Evolutionary conservation across 2,888 invertebrate species (phyloP).

Genomic region (Sycophila texana): DNA sequence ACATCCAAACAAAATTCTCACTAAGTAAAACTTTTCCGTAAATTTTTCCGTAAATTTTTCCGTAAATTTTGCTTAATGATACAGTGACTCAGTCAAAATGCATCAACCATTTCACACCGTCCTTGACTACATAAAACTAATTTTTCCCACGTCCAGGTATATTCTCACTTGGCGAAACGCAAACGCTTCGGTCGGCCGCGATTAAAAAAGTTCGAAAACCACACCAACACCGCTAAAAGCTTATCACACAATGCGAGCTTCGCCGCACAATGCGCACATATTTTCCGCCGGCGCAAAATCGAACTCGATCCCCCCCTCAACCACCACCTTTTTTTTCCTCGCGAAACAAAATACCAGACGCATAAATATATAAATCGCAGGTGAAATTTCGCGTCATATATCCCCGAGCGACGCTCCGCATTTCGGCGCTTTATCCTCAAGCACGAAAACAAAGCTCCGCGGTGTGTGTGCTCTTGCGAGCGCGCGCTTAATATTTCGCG

Average conservation of each 20-base stretch:
- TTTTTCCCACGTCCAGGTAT: neutral
- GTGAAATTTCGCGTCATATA: constrained; percentile 26
- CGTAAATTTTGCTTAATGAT: too few relatives aligned
- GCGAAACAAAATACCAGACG: constrained; percentile 28
- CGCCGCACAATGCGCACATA: constrained; percentile 25
- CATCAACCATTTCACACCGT: too few relatives aligned
- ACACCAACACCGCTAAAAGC: constrained; percentile 21
- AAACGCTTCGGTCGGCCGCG: too few relatives aligned
- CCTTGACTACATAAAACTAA: too few relatives aligned
- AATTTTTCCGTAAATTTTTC: too few relatives aligned
- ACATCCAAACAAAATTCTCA: too few relatives aligned
- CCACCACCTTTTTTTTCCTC: neutral
- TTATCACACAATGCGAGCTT: constrained; percentile 20
- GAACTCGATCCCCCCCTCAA: neutral
- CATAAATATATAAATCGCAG: constrained; percentile 32
- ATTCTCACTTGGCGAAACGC: neutral
- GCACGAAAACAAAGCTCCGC: constrained; percentile 36
- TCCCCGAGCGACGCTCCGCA: constrained; percentile 28
- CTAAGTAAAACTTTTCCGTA: too few relatives aligned
- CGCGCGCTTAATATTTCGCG: constrained; percentile 5
- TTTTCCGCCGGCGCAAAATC: constrained; percentile 8
- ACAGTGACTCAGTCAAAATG: too few relatives aligned
- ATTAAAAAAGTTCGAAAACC: too few relatives aligned
- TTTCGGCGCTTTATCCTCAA: constrained; percentile 40
- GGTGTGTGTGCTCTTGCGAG: neutral